phyloP scores from a whole-genome alignment of 2,113 vertebrate genomes.

The Plectropomus leopardus region DNA sequence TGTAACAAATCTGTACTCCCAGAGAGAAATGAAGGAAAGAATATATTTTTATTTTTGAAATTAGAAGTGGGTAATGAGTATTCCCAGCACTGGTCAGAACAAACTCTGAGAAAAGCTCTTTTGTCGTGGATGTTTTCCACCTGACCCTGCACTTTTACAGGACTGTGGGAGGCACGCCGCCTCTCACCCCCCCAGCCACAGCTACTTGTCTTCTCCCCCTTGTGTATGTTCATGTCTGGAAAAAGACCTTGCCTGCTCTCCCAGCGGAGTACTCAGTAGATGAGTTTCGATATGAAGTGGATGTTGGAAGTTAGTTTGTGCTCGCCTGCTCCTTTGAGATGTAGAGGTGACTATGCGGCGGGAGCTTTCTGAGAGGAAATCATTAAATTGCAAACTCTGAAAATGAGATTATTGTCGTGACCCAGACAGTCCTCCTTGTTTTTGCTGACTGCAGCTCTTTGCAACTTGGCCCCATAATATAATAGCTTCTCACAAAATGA shows the following conservation, averaged over 20 bases:
- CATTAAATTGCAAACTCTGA: constrained; percentile 77
- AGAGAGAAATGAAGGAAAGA: background rate
- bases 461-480: constrained; percentile 48
- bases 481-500: constrained; percentile 64
- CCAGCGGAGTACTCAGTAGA: constrained; percentile 62
- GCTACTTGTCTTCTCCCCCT: constrained; percentile 55
- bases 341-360: constrained; percentile 46
- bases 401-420: constrained; percentile 77
- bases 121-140: constrained; percentile 24
- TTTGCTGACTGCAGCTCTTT: constrained; percentile 73
- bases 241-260: constrained; percentile 69
- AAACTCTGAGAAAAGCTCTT: constrained; percentile 17
- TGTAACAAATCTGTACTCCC: constrained; percentile 5
- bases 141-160: constrained; percentile 38
- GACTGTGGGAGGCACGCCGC: background rate
- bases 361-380: constrained; percentile 68
- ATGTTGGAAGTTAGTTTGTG: constrained; percentile 66
- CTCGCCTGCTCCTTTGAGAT: constrained; percentile 58
- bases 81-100: background rate
- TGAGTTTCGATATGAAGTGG: constrained; percentile 73
- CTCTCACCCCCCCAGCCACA: background rate
- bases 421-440: constrained; percentile 71
- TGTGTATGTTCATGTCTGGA: constrained; percentile 41
- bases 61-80: constrained; percentile 15
- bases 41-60: constrained; percentile 19